Percentiles rank a stretch among this genome's conserved stretches.
Conservation (phyloP, 2,888 invertebrate species). For the Netelia fuscicornis region DNA sequence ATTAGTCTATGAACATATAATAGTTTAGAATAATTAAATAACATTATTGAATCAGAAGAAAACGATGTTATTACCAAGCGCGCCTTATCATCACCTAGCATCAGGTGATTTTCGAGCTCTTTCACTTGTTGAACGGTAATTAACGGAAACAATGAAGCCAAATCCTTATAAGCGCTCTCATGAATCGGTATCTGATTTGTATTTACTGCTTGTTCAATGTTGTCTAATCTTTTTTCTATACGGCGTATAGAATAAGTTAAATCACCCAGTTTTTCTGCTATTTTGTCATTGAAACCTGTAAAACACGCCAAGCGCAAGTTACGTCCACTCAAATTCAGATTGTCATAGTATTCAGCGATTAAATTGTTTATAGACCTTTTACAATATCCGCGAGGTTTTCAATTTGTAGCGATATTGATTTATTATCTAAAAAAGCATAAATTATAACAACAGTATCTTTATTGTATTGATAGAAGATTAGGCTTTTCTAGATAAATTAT, state of each 20-base stretch:
- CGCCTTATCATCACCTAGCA: not conserved
- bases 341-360: not conserved
- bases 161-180: not conserved
- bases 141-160: not conserved
- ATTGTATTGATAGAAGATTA: conserved; percentile 1
- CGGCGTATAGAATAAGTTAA: not conserved
- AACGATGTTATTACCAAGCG: conserved; percentile 6
- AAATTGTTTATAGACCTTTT: not conserved
- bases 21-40: not conserved
- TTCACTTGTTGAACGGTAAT: not conserved
- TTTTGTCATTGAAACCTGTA: conserved; percentile 20
- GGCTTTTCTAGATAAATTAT: not conserved
- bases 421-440: conserved; percentile 7
- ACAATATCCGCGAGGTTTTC: conserved; percentile 2
- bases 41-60: not conserved
- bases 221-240: not conserved
- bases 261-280: conserved; percentile 1
- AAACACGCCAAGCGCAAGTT: not conserved
- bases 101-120: conserved; percentile 10
- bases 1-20: not conserved
- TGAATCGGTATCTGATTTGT: not conserved
- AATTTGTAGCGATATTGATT: not conserved
- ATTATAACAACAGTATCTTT: not conserved
- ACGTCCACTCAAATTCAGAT: not conserved
- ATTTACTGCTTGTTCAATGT: conserved; percentile 5